phyloP scores from a whole-genome alignment of 2,888 invertebrate genomes.

The Agrotis clavis region DNA sequence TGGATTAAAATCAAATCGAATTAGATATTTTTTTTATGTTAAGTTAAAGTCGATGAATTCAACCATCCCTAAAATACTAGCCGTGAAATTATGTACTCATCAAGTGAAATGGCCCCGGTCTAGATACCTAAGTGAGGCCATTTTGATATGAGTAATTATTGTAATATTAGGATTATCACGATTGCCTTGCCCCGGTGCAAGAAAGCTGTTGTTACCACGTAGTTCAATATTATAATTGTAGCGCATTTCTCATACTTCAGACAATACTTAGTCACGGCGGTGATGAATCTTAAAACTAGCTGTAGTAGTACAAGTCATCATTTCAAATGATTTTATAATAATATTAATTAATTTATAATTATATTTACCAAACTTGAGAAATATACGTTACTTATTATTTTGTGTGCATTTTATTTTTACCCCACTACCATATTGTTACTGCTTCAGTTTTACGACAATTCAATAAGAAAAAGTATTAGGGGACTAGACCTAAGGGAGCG shows the following conservation, averaged over 20 bases:
- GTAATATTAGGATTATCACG: constrained; percentile 47
- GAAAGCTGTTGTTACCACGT: constrained; percentile 73
- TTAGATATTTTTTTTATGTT: constrained; percentile 13
- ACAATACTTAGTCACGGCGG: constrained; percentile 78
- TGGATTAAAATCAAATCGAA: constrained; percentile 19
- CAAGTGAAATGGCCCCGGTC: constrained; percentile 24
- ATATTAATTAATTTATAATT: constrained; percentile 85
- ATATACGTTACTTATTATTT: constrained; percentile 77
- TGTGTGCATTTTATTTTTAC: constrained; percentile 53
- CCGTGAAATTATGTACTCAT: constrained; percentile 30
- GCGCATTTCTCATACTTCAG: constrained; percentile 73
- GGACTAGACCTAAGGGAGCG: too few species aligned
- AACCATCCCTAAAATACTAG: constrained; percentile 18
- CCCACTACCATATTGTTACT: background rate
- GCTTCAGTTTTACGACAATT: background rate
- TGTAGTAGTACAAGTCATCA: constrained; percentile 77
- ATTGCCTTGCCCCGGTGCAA: constrained; percentile 72
- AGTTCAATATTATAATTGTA: constrained; percentile 68
- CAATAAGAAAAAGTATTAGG: too few species aligned
- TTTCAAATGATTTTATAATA: constrained; percentile 76
- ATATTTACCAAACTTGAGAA: constrained; percentile 77
- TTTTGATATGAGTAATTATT: constrained; percentile 36
- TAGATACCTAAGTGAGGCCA: constrained; percentile 24
- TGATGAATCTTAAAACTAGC: constrained; percentile 82
- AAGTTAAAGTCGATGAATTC: constrained; percentile 32